A percentile compares a stretch with the other conserved stretches of the same genome.
Evolutionary conservation across 2,113 vertebrate species (phyloP).

Genomic region (Gymnocephalus cernua): DNA sequence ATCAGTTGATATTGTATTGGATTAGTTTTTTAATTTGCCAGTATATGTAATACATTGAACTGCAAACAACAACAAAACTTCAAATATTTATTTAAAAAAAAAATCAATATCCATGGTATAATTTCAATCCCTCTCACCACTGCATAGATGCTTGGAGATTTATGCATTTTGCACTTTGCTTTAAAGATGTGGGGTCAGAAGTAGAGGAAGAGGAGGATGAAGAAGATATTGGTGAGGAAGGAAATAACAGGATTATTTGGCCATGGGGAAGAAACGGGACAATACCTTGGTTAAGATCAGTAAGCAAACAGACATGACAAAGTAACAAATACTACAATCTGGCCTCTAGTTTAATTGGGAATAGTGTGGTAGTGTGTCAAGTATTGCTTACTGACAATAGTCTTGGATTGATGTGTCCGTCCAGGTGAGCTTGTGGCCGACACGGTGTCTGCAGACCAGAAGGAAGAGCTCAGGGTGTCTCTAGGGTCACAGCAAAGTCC

Average conservation of each 20-base stretch:
- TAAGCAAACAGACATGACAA: not conserved
- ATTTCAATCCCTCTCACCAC: not conserved
- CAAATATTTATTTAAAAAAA: not conserved
- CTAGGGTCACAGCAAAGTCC: not conserved
- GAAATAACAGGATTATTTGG: not conserved
- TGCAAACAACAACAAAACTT: not conserved
- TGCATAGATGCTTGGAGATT: not conserved
- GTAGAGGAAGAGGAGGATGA: not conserved
- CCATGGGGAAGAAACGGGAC: not conserved
- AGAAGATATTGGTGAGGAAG: not conserved
- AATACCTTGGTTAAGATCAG: not conserved
- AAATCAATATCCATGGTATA: not conserved
- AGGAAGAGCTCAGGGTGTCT: not conserved
- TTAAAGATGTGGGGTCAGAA: not conserved
- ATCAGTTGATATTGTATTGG: not conserved
- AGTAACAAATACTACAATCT: not conserved
- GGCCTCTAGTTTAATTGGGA: not conserved
- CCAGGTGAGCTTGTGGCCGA: not conserved
- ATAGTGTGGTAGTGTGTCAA: not conserved
- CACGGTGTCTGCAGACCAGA: not conserved
- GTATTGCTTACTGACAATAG: not conserved
- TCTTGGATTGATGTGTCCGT: not conserved
- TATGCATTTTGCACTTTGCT: not conserved
- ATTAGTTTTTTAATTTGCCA: not conserved
- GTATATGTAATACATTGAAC: not conserved